These are phyloP conservation scores for Botia kubotai DNA, from an alignment of 2,797 vertebrate species.

Conservation along the genomic window DNA sequence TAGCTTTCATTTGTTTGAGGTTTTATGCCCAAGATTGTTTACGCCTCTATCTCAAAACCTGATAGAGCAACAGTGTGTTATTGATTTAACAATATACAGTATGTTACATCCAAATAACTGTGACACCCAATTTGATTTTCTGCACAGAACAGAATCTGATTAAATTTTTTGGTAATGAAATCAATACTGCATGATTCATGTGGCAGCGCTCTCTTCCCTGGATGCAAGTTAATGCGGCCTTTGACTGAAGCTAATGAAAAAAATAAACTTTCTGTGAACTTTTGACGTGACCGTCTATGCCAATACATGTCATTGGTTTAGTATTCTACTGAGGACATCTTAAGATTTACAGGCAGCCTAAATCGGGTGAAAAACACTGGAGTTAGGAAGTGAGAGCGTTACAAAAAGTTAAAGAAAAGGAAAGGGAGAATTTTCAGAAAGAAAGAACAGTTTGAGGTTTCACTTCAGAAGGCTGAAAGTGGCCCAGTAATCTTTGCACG, in stretches of 20 bases:
- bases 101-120: not conserved
- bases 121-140: not conserved
- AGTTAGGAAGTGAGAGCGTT: constrained; percentile 1
- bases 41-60: not conserved
- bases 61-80: not conserved
- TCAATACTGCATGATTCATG: constrained; percentile 15
- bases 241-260: not conserved
- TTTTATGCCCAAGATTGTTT: not conserved
- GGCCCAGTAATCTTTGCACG: constrained; percentile 16
- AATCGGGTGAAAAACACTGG: not conserved
- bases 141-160: not conserved
- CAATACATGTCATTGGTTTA: not conserved
- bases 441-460: not conserved
- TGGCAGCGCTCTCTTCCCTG: not conserved
- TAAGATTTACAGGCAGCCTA: constrained; percentile 7
- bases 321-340: not conserved
- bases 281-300: not conserved
- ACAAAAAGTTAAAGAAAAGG: not conserved
- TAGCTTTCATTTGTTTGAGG: not conserved
- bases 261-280: not conserved
- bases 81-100: constrained; percentile 2
- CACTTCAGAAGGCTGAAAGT: constrained; percentile 42
- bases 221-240: constrained; percentile 17
- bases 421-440: not conserved
- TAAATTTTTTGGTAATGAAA: constrained; percentile 4